Evolutionary conservation across 2,888 invertebrate species (phyloP).

Genomic region (Dolomedes plantarius): DNA sequence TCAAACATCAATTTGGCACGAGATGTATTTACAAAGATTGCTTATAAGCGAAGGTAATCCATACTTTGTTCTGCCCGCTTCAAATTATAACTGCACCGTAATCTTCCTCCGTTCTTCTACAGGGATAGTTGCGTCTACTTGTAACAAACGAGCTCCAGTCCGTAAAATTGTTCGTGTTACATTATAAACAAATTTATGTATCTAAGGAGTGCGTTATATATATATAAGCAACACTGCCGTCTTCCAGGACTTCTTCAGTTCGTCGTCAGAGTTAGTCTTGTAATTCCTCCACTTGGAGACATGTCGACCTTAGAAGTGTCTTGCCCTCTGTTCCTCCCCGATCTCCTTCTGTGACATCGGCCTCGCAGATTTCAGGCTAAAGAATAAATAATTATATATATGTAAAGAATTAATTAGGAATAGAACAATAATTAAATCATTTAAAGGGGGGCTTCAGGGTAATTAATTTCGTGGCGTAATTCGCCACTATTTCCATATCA

Average conservation of each 20-base stretch:
- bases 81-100: not conserved
- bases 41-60: not conserved
- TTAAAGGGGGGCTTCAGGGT: no score
- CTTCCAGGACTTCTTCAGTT: not conserved
- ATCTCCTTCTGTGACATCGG: constrained; percentile 66
- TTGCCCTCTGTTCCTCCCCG: constrained; percentile 49
- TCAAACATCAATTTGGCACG: not conserved
- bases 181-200: not conserved
- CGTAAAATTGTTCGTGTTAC: not conserved
- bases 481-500: no score
- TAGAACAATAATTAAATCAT: no score
- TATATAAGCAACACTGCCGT: not conserved
- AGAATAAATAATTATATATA: not conserved
- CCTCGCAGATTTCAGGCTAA: constrained; percentile 72
- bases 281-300: constrained; percentile 71
- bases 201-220: constrained; percentile 3
- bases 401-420: no score
- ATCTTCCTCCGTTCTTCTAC: not conserved
- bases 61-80: not conserved
- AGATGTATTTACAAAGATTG: not conserved
- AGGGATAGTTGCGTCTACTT: not conserved
- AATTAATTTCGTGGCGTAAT: no score
- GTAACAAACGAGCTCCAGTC: not conserved
- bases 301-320: constrained; percentile 67
- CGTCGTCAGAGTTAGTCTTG: not conserved